Conservation (phyloP, 2,797 vertebrate species). For the Malacoraja senta region DNA sequence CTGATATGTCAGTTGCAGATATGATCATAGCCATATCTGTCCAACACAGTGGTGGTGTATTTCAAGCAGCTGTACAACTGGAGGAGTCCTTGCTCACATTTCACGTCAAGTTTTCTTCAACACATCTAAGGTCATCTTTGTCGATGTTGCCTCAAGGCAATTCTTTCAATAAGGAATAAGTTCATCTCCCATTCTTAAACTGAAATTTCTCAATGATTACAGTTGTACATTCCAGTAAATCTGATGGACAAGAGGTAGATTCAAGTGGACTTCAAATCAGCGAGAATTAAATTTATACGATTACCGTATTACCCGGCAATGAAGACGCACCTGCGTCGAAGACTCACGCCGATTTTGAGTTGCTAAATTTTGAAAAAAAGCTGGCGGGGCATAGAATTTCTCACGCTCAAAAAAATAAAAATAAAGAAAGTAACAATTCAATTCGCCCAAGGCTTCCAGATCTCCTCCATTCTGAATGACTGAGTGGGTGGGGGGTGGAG, state of each 20-base stretch:
- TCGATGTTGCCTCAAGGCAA: not conserved
- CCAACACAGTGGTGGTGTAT: not conserved
- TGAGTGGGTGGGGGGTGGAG: no score
- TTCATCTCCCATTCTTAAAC: not conserved
- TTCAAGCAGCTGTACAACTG: not conserved
- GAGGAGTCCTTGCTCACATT: not conserved
- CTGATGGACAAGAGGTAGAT: not conserved
- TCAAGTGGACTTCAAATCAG: not conserved
- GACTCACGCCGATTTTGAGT: no score
- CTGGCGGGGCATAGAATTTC: no score
- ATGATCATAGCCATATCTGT: not conserved
- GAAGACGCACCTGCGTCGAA: no score
- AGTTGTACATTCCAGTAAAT: not conserved
- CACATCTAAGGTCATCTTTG: not conserved
- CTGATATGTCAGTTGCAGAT: not conserved
- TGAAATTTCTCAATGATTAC: not conserved
- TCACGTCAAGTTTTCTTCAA: not conserved
- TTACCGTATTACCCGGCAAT: no score
- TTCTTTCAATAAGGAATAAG: not conserved
- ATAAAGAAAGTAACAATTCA: no score
- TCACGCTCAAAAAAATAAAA: no score
- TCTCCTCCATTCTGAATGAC: no score
- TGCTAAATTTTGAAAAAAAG: no score
- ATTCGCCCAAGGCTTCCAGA: no score
- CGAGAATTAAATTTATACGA: not conserved